phyloP scores from a whole-genome alignment of 53 echinoderm and acorn worm genomes.

The Holothuria scabra region DNA sequence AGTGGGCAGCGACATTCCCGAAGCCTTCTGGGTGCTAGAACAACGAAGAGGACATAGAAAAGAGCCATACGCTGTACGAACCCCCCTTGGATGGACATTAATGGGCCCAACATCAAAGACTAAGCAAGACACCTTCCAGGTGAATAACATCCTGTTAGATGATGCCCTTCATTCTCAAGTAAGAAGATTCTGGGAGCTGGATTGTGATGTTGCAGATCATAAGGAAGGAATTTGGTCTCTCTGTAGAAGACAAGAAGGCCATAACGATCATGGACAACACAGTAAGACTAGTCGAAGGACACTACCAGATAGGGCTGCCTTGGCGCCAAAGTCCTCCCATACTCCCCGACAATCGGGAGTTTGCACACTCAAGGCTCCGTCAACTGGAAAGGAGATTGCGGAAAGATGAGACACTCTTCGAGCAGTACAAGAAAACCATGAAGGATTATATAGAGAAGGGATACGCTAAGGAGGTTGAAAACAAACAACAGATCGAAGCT shows the following conservation, averaged over 20 bases:
- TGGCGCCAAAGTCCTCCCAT: slow-evolving; percentile 57
- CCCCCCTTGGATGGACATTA: slow-evolving; percentile 70
- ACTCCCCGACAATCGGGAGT: slow-evolving; percentile 61
- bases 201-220: slow-evolving; percentile 39
- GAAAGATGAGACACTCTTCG: slow-evolving; percentile 45
- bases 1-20: slow-evolving; percentile 60
- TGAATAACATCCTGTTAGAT: slow-evolving; percentile 44
- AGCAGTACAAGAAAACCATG: slow-evolving; percentile 45
- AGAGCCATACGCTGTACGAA: slow-evolving; percentile 68
- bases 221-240: slow-evolving; percentile 36
- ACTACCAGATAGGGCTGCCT: slow-evolving; percentile 69
- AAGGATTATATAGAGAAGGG: slow-evolving; percentile 40
- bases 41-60: slow-evolving; percentile 56
- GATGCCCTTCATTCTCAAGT: slow-evolving; percentile 60
- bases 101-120: slow-evolving; percentile 54
- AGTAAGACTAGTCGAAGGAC: slow-evolving; percentile 53
- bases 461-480: slow-evolving; percentile 59
- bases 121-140: slow-evolving; percentile 22
- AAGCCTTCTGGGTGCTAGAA: slow-evolving; percentile 67
- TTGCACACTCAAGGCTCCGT: slow-evolving; percentile 58
- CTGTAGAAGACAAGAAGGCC: slow-evolving; percentile 69
- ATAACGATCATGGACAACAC: slow-evolving; percentile 56
- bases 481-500: neutral
- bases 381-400: slow-evolving; percentile 55
- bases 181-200: slow-evolving; percentile 64